phyloP scores from a whole-genome alignment of 2,113 vertebrate genomes.

The Plotosus lineatus region DNA sequence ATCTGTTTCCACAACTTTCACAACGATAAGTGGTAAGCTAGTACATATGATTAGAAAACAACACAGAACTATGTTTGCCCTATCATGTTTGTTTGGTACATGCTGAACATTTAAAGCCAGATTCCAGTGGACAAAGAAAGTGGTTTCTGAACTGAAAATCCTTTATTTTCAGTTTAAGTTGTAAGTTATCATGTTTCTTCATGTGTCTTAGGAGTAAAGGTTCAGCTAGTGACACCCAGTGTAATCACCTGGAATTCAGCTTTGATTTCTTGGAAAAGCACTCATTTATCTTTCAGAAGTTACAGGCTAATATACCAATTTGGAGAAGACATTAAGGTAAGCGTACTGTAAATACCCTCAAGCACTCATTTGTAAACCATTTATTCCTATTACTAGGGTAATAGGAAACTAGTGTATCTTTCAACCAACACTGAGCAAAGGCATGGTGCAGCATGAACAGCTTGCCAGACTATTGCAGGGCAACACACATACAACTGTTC shows the following conservation, averaged over 20 bases:
- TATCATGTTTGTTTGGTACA: not conserved
- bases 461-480: too few relatives aligned
- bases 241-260: constrained; percentile 74
- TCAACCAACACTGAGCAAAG: too few relatives aligned
- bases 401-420: too few relatives aligned
- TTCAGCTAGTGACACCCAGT: constrained; percentile 62
- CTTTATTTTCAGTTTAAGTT: not conserved
- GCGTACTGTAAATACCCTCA: not conserved
- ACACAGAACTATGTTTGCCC: too few relatives aligned
- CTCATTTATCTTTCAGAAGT: constrained; percentile 69
- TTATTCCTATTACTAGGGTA: too few relatives aligned
- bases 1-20: constrained; percentile 76
- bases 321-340: constrained; percentile 72
- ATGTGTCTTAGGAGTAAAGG: constrained; percentile 66
- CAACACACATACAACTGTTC: too few relatives aligned
- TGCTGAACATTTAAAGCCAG: not conserved
- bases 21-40: constrained; percentile 75
- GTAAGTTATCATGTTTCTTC: not conserved
- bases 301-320: constrained; percentile 77
- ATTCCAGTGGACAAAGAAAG: not conserved
- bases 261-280: constrained; percentile 74
- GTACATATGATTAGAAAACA: not conserved
- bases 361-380: too few relatives aligned
- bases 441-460: too few relatives aligned
- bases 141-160: not conserved